These are phyloP conservation scores for Aphrocallistes beatrix DNA, from an alignment of 37 sponge, comb jelly and placozoan genomes.

Conservation along the genomic window DNA sequence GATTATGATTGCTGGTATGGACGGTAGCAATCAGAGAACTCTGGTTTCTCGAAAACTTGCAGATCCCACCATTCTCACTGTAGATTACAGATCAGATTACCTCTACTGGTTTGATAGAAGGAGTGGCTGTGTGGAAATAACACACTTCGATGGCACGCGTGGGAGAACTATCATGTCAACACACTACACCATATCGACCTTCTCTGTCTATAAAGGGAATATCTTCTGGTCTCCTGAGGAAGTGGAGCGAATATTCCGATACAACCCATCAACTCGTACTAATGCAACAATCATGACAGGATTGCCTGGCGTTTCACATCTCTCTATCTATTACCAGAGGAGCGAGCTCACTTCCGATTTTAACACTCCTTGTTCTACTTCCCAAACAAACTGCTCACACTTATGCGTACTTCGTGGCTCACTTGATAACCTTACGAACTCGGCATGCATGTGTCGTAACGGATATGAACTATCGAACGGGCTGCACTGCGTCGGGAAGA, in stretches of 20 bases:
- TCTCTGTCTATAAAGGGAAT: neutral
- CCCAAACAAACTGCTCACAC: neutral
- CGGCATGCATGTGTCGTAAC: neutral
- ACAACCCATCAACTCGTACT: neutral
- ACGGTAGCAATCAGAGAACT: neutral
- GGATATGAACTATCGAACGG: neutral
- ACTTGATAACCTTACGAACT: neutral
- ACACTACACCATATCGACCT: neutral
- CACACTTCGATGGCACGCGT: neutral
- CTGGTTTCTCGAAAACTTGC: neutral
- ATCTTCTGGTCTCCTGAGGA: neutral
- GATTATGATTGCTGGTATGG: neutral
- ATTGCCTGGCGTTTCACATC: neutral
- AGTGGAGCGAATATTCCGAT: neutral
- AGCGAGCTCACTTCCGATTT: neutral
- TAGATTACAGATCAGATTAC: neutral
- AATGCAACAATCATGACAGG: neutral
- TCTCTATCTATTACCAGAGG: neutral
- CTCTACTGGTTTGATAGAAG: neutral
- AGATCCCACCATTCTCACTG: neutral
- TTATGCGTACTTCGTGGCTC: neutral
- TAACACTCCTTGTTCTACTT: neutral
- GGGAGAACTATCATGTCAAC: neutral
- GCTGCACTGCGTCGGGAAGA: neutral
- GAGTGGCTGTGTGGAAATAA: neutral